Conservation (phyloP, 1,140 invertebrate genomes). For the Cherax quadricarinatus region DNA sequence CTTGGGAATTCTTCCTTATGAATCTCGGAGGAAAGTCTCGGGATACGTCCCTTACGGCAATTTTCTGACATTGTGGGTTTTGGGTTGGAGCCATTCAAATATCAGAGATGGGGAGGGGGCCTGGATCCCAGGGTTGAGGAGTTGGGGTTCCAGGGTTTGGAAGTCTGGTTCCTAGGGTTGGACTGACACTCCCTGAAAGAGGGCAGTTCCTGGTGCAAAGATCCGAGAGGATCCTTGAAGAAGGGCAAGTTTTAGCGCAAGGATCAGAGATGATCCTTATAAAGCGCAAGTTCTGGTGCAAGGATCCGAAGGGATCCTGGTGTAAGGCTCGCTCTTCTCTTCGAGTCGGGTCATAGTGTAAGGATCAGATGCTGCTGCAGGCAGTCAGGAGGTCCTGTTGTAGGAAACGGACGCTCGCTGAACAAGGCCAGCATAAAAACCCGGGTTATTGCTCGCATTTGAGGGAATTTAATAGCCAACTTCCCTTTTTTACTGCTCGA, state of each 20-base stretch:
- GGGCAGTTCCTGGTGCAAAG: too few species aligned
- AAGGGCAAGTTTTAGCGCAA: too few species aligned
- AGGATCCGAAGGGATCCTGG: too few species aligned
- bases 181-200: too few species aligned
- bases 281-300: too few species aligned
- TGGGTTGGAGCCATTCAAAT: slow-evolving; percentile 12
- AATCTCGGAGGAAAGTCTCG: neutral
- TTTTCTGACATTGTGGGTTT: slow-evolving; percentile 4
- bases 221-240: too few species aligned
- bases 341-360: too few species aligned
- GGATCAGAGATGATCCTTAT: too few species aligned
- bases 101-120: neutral
- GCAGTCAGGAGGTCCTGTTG: neutral
- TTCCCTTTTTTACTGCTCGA: slow-evolving; percentile 31
- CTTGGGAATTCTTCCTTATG: slow-evolving; percentile 11
- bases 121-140: too few species aligned
- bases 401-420: neutral
- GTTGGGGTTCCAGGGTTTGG: too few species aligned
- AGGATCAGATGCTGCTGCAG: neutral
- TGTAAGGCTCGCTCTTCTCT: neutral
- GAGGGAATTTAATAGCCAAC: slow-evolving; percentile 40
- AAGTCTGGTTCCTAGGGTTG: too few species aligned
- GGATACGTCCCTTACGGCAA: neutral
- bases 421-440: neutral
- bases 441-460: neutral